phyloP scores from a whole-genome alignment of 2,113 vertebrate species.

The Willisornis vidua region DNA sequence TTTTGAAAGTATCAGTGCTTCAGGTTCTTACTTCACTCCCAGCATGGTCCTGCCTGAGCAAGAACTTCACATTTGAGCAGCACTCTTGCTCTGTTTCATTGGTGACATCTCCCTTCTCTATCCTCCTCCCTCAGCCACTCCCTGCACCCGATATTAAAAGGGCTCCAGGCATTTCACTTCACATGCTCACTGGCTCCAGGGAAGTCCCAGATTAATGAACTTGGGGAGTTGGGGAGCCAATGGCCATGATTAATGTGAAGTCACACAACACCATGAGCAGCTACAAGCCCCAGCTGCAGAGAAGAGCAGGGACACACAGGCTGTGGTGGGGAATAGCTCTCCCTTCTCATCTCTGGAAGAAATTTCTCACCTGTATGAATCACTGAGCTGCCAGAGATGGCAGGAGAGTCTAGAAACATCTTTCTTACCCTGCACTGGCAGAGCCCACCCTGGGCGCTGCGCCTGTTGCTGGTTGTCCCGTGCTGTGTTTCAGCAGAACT shows the following conservation, averaged over 20 bases:
- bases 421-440: background rate
- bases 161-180: background rate
- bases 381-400: background rate
- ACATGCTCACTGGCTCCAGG: background rate
- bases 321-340: background rate
- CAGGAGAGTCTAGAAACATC: background rate
- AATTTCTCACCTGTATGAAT: background rate
- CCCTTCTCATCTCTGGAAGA: background rate
- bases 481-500: background rate
- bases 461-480: background rate
- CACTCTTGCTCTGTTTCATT: background rate
- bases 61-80: background rate
- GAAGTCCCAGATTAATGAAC: background rate
- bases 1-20: background rate
- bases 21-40: background rate
- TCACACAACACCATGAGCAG: background rate
- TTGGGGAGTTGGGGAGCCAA: background rate
- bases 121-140: background rate
- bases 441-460: background rate
- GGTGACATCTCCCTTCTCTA: background rate
- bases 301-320: background rate
- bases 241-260: fast-evolving
- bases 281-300: fast-evolving
- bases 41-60: background rate
- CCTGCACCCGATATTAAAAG: background rate